phyloP scores from a whole-genome alignment of 1,140 invertebrate genomes.

The Drosophila funebris region DNA sequence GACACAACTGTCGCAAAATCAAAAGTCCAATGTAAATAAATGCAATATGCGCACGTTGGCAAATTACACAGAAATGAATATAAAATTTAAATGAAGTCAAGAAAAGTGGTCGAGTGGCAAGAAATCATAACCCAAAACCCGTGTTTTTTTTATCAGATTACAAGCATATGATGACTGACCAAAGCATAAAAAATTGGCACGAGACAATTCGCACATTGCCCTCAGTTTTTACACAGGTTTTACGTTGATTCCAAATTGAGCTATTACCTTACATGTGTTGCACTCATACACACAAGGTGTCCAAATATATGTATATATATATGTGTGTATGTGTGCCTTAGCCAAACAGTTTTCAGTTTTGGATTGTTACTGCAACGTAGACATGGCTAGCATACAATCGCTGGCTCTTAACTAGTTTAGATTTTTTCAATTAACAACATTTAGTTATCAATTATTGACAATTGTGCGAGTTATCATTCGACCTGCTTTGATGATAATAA shows the following conservation, averaged over 20 bases:
- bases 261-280: not conserved
- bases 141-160: not conserved
- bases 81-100: not conserved
- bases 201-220: not conserved
- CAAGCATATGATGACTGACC: not conserved
- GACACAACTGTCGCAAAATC: not conserved
- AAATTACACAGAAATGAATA: not conserved
- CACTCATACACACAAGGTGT: constrained; percentile 1
- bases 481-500: not conserved
- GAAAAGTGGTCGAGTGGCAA: not conserved
- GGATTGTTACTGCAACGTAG: not conserved
- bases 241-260: not conserved
- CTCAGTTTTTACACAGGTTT: not conserved
- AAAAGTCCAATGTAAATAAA: not conserved
- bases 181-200: not conserved
- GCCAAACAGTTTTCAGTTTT: not conserved
- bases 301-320: not conserved
- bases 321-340: not conserved
- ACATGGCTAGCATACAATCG: constrained; percentile 8
- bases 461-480: not conserved
- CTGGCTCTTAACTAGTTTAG: constrained; percentile 8
- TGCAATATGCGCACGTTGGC: not conserved
- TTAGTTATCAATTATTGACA: not conserved
- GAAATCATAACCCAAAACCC: not conserved
- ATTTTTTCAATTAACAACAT: constrained; percentile 3